These are phyloP conservation scores for Meloe dianella DNA, from an alignment of 2,888 invertebrate species.

Conservation along the genomic window DNA sequence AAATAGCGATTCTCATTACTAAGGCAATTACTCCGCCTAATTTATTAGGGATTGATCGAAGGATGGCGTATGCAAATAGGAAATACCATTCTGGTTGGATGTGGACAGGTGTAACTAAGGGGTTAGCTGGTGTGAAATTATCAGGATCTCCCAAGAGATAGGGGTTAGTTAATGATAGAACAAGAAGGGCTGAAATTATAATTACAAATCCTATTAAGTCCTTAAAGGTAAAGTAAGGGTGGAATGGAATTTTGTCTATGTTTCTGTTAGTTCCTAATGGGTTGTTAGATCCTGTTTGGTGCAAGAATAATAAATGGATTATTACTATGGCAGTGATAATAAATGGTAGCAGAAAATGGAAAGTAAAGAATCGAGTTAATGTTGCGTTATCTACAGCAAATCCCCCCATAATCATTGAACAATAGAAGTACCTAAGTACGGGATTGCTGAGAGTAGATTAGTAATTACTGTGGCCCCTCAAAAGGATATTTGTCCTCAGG, in stretches of 20 bases:
- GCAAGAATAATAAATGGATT: constrained; percentile 70
- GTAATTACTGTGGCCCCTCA: constrained; percentile 68
- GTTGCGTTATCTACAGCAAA: constrained; percentile 77
- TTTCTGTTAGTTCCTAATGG: constrained; percentile 71
- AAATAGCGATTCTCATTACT: constrained; percentile 70
- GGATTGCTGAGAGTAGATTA: constrained; percentile 74
- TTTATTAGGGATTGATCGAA: constrained; percentile 82
- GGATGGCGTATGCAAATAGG: constrained; percentile 80
- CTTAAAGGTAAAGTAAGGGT: constrained; percentile 70
- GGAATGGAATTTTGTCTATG: constrained; percentile 72
- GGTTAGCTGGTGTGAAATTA: constrained; percentile 76
- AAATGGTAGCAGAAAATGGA: constrained; percentile 78
- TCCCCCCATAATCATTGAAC: constrained; percentile 79
- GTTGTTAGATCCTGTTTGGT: constrained; percentile 73
- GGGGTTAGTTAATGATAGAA: constrained; percentile 64
- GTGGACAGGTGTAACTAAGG: constrained; percentile 72
- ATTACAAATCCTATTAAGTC: constrained; percentile 69
- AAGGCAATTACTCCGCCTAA: constrained; percentile 75
- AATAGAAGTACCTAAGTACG: constrained; percentile 68
- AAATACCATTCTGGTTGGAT: constrained; percentile 89
- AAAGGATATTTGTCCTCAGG: constrained; percentile 83
- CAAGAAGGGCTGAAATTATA: constrained; percentile 62
- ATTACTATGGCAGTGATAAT: constrained; percentile 67
- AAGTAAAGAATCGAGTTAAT: constrained; percentile 76
- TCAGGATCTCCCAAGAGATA: constrained; percentile 72